These are phyloP conservation scores for Xyliphius kryptos DNA, from an alignment of 2,113 vertebrate species.

Conservation along the genomic window DNA sequence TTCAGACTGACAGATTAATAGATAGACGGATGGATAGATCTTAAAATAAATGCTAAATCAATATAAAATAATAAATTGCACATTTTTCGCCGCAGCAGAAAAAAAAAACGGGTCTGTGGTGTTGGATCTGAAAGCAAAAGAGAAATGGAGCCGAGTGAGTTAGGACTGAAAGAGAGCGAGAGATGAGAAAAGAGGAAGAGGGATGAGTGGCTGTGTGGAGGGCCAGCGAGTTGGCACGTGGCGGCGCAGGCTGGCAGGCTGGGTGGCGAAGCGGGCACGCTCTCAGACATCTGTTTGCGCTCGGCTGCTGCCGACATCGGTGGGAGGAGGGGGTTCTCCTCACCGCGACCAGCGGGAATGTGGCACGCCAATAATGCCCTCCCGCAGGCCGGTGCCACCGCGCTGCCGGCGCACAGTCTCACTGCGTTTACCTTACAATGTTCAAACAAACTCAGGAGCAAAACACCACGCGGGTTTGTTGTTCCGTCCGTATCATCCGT, in stretches of 20 bases:
- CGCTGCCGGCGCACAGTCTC: conserved; percentile 9
- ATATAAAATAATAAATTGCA: neutral
- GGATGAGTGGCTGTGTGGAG: conserved; percentile 51
- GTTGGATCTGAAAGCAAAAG: neutral
- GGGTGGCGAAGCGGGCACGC: conserved; percentile 64
- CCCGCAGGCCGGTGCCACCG: conserved; percentile 12
- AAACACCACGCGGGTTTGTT: neutral
- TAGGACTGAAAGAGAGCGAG: neutral
- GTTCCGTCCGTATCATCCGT: conserved; percentile 9
- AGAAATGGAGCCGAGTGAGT: neutral
- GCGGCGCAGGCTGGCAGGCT: conserved; percentile 59
- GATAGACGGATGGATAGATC: no score
- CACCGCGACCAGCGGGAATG: conserved; percentile 48
- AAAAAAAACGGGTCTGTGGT: neutral
- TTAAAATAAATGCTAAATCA: neutral
- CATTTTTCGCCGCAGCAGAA: neutral
- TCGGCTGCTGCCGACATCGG: conserved; percentile 60
- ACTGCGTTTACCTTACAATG: conserved; percentile 7
- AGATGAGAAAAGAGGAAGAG: conserved; percentile 31
- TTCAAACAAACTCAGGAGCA: conserved; percentile 7
- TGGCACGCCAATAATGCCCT: conserved; percentile 32
- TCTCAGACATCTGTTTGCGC: conserved; percentile 77
- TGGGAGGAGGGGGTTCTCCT: conserved; percentile 41
- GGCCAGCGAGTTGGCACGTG: conserved; percentile 59
- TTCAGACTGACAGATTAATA: no score